Percentiles rank a stretch among this genome's conserved stretches.
Conservation (phyloP, 1,140 invertebrate genomes). For the Orchesella cincta region DNA sequence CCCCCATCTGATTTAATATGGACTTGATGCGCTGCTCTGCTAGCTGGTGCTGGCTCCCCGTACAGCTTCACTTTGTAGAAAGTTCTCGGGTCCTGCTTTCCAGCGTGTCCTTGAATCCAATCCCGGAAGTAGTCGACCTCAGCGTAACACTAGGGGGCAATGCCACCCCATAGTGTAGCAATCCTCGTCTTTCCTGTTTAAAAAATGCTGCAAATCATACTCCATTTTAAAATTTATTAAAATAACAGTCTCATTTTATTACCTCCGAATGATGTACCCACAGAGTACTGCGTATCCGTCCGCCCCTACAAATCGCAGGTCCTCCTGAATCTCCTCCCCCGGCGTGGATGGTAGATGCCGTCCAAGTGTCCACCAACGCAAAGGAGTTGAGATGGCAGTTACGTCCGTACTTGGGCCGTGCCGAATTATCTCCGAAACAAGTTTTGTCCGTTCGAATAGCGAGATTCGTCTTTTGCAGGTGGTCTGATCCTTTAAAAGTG, state of each 20-base stretch:
- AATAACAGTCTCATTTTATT: neutral
- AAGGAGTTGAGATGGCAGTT: neutral
- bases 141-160: neutral
- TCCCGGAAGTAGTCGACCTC: constrained; percentile 15
- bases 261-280: neutral
- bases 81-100: neutral
- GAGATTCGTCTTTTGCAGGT: constrained; percentile 16
- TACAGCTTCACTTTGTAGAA: neutral
- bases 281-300: constrained; percentile 4
- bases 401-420: neutral
- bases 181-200: too few relatives aligned
- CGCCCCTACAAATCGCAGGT: neutral
- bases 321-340: neutral
- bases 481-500: neutral
- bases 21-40: neutral
- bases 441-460: neutral
- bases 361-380: neutral
- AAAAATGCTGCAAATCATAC: too few relatives aligned
- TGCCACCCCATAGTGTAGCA: neutral
- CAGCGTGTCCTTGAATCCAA: neutral
- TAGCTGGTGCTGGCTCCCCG: neutral
- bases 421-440: neutral
- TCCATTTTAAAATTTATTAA: too few relatives aligned
- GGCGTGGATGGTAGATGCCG: neutral
- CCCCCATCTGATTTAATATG: neutral